These are phyloP conservation scores for Elysia chlorotica DNA, from an alignment of 1,140 invertebrate species.

Conservation along the genomic window DNA sequence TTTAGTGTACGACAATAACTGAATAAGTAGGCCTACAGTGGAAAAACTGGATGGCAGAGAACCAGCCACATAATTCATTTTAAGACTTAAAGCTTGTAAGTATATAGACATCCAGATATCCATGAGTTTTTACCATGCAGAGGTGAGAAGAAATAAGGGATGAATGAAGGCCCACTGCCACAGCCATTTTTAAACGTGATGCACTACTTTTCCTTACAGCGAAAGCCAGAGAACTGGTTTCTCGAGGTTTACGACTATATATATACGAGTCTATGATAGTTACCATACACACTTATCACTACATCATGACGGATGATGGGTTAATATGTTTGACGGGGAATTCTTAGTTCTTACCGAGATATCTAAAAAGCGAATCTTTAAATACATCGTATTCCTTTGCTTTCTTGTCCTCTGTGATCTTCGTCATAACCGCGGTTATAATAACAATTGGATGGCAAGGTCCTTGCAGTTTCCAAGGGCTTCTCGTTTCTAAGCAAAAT, in stretches of 20 bases:
- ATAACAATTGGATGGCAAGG: no score
- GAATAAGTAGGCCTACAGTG: background rate
- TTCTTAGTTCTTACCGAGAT: conserved; percentile 33
- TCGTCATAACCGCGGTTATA: no score
- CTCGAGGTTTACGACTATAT: background rate
- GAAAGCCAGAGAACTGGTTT: background rate
- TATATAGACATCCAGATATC: no score
- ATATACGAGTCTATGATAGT: background rate
- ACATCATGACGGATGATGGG: background rate
- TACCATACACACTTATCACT: background rate
- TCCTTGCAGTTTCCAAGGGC: no score
- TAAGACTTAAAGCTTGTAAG: background rate
- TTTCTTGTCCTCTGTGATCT: no score
- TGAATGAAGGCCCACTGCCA: no score
- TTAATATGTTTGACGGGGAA: background rate
- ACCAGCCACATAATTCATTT: background rate
- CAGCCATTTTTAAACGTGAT: background rate
- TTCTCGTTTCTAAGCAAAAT: no score
- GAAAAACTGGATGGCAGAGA: background rate
- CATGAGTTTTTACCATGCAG: no score
- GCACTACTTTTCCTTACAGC: no score
- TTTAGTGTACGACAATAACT: background rate
- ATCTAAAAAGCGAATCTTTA: conserved; percentile 39
- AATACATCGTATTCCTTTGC: conserved; percentile 31
- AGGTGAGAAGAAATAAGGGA: no score